Evolutionary conservation across 2,113 vertebrate genomes (phyloP), one percentile per base, ranked within the genome.

Genomic region (Odontophorus gujanensis): DNA sequence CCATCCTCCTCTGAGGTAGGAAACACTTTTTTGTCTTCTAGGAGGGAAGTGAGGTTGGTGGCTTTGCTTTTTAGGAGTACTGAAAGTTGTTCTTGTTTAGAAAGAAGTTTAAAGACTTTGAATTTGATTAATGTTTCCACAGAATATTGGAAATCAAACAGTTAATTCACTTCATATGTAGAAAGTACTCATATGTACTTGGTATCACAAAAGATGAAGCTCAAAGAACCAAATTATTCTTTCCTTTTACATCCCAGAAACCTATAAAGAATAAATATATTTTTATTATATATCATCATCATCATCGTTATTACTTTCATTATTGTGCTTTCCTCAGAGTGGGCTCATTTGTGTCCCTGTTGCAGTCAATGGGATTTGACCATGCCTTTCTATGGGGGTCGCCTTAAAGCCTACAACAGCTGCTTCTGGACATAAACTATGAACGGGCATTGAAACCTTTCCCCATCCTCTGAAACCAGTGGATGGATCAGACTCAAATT

Each of bases 121-220:
- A 67, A 83, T 95, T 93, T 96, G n/a, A 90, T 96, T 92, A 21
- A 25, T 74, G 47, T 95, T 95, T 93, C 61, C 53, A 79, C 4
- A 40, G 75, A 67, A 81, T 95, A 38, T 83, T 95, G 94, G 76
- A 95, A 96, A 95, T 93, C 80, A 96, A 96, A 92, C 75, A 94
- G 67, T 40, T 43, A 0, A 3, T 78, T 84, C 9, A 78, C 47
- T 3, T 63, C 17, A 2, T 5, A 25, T 7, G 1, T 32, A 61
- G 13, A 38, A 7, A 38, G 38, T 38, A 38, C 38, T 38, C 38
- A 9, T 38, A 38, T 38, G 38, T 42, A 40, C 8, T 36, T 17
- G 20, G 4, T 55, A 59, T 18, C 18, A 28, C 51, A 22, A 11
- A 72, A 45, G 4, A 65, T n/a, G 47, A 80, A 83, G 11, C 13